Base-by-base conservation (phyloP, 2,113 vertebrate genomes). In the Excalfactoria chinensis region DNA sequence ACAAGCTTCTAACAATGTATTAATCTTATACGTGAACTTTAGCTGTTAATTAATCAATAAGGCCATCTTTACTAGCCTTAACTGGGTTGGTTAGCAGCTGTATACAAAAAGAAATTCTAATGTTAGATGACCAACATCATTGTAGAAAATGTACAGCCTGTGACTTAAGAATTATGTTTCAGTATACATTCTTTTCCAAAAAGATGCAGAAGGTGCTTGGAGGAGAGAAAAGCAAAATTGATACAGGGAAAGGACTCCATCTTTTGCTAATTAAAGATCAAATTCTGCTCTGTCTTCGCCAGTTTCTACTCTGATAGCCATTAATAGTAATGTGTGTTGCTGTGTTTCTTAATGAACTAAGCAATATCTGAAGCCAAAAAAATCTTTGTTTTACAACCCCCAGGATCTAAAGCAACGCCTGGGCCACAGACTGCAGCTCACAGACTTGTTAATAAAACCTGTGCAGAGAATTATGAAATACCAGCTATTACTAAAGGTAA, bases 381-480 rank as follows among this genome's bases (percentile, higher is more conserved):
- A 60, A 30, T 35, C 2, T 76, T 86, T 93, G 5, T 66, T 93
- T 88, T 84, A 26, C 77, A 90, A 77, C 26, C 53, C 28, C 63
- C 85, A 99, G 99, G 99, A 99, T 93, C 93, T 99, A 88, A 99
- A 99, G 96, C 99, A 99, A 93, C 98, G 98, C 48, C 97, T 99
- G 72, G 99, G 99, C 88, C 99, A 99, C 92, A 97, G 98, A 95
- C 88, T 99, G 92, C 99, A 99, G 90, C 98, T 99, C 96, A 99
- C 99, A 2, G 99, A 99, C 93, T 97, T 99, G 94, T 96, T 99
- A 80, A 99, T 99, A 97, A 99, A 98, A 96, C 99, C 99, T 6
- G 99, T 99, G 71, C 98, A 98, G 95, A 98, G 99, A 98, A 99
- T 99, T 95, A 99, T 99, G 98, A 99, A 99, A 91, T 99, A 99